Conservation (phyloP, 2,888 invertebrate species). For the Hoplodrina ambigua region DNA sequence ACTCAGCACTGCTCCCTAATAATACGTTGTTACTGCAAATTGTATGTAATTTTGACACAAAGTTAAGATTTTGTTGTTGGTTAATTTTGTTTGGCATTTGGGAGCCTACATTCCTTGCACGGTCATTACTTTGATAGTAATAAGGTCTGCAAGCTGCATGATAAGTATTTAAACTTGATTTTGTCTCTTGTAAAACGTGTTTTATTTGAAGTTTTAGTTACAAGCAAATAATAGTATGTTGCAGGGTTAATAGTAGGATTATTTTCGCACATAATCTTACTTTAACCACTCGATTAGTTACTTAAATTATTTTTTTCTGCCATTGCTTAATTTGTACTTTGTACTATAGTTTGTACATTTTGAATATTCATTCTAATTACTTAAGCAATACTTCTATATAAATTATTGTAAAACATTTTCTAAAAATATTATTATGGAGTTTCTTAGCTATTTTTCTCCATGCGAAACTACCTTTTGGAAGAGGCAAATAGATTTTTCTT, state of each 20-base stretch:
- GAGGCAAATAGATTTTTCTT: too few relatives aligned
- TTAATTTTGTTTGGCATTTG: conserved; percentile 49
- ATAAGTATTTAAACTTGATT: conserved; percentile 17
- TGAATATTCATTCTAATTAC: too few relatives aligned
- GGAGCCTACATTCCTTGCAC: conserved; percentile 40
- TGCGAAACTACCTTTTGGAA: too few relatives aligned
- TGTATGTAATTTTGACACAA: conserved; percentile 56
- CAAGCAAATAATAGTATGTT: neutral
- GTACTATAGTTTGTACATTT: too few relatives aligned
- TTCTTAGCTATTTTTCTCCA: too few relatives aligned
- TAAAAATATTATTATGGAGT: too few relatives aligned
- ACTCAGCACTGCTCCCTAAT: conserved; percentile 62
- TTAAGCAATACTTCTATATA: too few relatives aligned
- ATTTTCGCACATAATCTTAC: neutral
- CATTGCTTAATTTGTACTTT: too few relatives aligned
- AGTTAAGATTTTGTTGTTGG: conserved; percentile 35
- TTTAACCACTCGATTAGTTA: neutral
- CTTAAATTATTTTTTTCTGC: neutral
- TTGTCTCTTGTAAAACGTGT: neutral
- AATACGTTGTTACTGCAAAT: conserved; percentile 58
- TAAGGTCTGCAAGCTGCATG: conserved; percentile 18
- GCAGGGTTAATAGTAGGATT: neutral
- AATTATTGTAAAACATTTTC: too few relatives aligned
- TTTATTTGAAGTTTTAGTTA: neutral
- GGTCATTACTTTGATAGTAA: conserved; percentile 23